Percentiles rank a stretch among this genome's conserved stretches.
These are phyloP conservation scores for Sesia apiformis DNA, from an alignment of 2,888 invertebrate genomes.

Conservation along the genomic window DNA sequence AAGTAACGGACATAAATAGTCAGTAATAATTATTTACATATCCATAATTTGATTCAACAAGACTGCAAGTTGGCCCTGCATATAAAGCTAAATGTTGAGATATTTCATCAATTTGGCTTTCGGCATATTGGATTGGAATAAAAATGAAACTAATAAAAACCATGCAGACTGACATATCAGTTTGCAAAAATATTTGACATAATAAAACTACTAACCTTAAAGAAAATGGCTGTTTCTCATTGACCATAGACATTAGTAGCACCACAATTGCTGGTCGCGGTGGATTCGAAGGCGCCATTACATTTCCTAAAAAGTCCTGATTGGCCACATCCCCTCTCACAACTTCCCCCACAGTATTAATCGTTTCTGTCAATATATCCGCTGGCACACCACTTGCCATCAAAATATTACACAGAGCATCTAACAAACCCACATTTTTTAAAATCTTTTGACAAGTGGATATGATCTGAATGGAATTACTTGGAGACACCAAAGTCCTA, in stretches of 20 bases:
- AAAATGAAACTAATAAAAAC: too few species aligned
- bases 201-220: constrained; percentile 41
- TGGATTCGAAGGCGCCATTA: constrained; percentile 94
- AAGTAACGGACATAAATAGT: too few species aligned
- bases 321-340: constrained; percentile 92
- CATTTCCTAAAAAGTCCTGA: constrained; percentile 92
- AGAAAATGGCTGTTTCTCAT: constrained; percentile 95
- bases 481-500: constrained; percentile 93
- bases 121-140: too few species aligned
- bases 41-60: too few species aligned
- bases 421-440: constrained; percentile 81
- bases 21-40: too few species aligned
- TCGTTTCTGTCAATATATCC: constrained; percentile 96
- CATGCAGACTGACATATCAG: too few species aligned
- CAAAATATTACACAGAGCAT: constrained; percentile 86
- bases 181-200: too few species aligned
- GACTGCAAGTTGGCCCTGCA: too few species aligned
- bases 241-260: constrained; percentile 97
- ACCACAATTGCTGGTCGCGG: constrained; percentile 96
- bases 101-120: too few species aligned
- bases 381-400: constrained; percentile 98
- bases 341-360: constrained; percentile 95
- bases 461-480: constrained; percentile 89
- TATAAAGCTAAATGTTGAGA: too few species aligned
- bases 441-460: constrained; percentile 91